These are phyloP conservation scores for Chouioia cunea DNA, from an alignment of 2,888 invertebrate genomes.

Conservation along the genomic window DNA sequence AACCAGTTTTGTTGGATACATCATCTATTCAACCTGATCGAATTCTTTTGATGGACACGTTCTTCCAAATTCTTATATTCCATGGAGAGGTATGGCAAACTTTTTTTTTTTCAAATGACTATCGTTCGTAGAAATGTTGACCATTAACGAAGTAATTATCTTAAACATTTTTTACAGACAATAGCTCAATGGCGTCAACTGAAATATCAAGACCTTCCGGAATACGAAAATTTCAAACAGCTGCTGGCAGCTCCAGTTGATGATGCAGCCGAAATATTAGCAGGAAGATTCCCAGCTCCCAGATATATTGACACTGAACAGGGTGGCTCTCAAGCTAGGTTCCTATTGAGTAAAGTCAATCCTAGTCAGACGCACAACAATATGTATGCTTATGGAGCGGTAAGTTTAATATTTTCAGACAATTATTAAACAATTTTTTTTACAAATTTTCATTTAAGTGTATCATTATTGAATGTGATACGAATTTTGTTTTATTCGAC, in stretches of 20 bases:
- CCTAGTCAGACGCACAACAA: slow-evolving; percentile 99
- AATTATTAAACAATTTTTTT: slow-evolving; percentile 1
- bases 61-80: slow-evolving; percentile 99
- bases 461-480: slow-evolving; percentile 4
- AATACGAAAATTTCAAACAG: slow-evolving; percentile 98
- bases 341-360: slow-evolving; percentile 98
- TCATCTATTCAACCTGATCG: slow-evolving; percentile 97
- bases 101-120: too few relatives aligned
- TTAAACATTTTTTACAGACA: slow-evolving; percentile 73
- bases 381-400: slow-evolving; percentile 95
- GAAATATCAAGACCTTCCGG: slow-evolving; percentile 96
- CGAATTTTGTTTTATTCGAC: slow-evolving; percentile 39
- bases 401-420: slow-evolving; percentile 68
- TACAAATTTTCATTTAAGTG: slow-evolving; percentile 22
- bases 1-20: slow-evolving; percentile 96
- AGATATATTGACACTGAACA: slow-evolving; percentile 99
- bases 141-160: slow-evolving; percentile 8
- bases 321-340: slow-evolving; percentile 99
- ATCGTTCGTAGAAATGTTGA: too few relatives aligned
- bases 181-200: slow-evolving; percentile 97
- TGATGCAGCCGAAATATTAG: slow-evolving; percentile 96
- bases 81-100: slow-evolving; percentile 90
- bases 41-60: slow-evolving; percentile 99
- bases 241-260: slow-evolving; percentile 95
- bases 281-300: slow-evolving; percentile 97